These are phyloP conservation scores for Mamestra configurata DNA, from an alignment of 1,140 invertebrate species.

Conservation along the genomic window DNA sequence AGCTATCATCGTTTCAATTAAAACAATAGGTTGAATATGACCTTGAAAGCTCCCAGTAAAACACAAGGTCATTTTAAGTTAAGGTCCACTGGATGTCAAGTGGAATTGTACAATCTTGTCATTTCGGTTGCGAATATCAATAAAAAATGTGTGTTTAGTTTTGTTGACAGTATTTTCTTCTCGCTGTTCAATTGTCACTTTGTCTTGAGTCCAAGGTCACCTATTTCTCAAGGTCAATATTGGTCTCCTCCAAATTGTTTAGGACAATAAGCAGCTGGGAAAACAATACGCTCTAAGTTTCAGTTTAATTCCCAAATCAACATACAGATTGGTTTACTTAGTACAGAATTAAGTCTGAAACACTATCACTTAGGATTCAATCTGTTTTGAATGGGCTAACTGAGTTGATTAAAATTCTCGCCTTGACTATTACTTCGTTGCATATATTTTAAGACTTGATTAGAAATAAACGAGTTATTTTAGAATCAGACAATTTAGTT, in stretches of 20 bases:
- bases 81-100: too few relatives aligned
- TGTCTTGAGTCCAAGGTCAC: too few relatives aligned
- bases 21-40: neutral
- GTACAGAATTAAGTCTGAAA: constrained; percentile 16
- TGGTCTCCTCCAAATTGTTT: neutral
- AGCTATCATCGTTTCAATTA: too few relatives aligned
- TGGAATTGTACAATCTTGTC: too few relatives aligned
- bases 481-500: neutral
- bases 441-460: neutral
- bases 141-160: too few relatives aligned
- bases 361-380: neutral
- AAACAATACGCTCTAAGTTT: constrained; percentile 1
- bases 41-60: neutral
- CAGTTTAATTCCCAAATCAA: constrained; percentile 15
- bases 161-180: too few relatives aligned
- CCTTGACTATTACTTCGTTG: neutral
- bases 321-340: neutral
- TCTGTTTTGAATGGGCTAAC: neutral
- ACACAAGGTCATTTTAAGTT: neutral
- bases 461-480: neutral
- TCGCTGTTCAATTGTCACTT: too few relatives aligned
- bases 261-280: neutral
- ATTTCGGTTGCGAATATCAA: too few relatives aligned
- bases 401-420: neutral
- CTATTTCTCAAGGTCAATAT: neutral